Base-by-base conservation (phyloP, 1,140 invertebrate genomes). In the Apis mellifera region DNA sequence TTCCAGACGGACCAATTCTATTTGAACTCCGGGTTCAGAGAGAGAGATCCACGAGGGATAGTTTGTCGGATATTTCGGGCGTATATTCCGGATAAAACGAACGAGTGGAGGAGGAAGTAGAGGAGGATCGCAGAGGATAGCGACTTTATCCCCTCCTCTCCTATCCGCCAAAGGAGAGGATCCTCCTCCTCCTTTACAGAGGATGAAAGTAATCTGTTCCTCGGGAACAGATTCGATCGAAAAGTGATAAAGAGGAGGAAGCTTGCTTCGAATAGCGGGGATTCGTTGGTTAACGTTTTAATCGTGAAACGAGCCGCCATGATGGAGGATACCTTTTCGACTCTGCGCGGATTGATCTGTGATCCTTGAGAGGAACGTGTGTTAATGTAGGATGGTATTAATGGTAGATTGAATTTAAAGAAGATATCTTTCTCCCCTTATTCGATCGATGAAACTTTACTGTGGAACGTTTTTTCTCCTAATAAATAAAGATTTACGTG, bases 11-110 rank as follows among this genome's bases (percentile, higher is more conserved):
- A 64, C 50, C 69, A 32, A 79, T 72, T 72, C 77, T 79, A 79
- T 79, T 79, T 79, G 77, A 79, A 62, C 77, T 77, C 75, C 48
- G 15, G 32, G 26, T 78, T n/a, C n/a, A n/a, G n/a, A 32, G 21
- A 78, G 68, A n/a, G n/a, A 54, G 42, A 50, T 32, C 32, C 19
- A 50, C 60, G 57, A 9, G 19, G 21, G 74, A 9, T 19, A n/a
- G 23, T 66, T 68, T 13, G 42, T 55, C 57, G 52, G 75, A 77
- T 48, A 64, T 77, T 77, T 78, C 50, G 62, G 26, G 9, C 52
- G 52, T 48, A 42, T 42, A 42, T 42, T n/a, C 42, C 32, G 32
- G 32, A 78, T 69, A 78, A 78, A 69, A 69, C 32, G 75, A 69
- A 48, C 32, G 50, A 50, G 32, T 59, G n/a, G 60, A 62, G 32